These are phyloP conservation scores for Hydrolagus affinis DNA, from an alignment of 2,113 vertebrate genomes.

Conservation along the genomic window DNA sequence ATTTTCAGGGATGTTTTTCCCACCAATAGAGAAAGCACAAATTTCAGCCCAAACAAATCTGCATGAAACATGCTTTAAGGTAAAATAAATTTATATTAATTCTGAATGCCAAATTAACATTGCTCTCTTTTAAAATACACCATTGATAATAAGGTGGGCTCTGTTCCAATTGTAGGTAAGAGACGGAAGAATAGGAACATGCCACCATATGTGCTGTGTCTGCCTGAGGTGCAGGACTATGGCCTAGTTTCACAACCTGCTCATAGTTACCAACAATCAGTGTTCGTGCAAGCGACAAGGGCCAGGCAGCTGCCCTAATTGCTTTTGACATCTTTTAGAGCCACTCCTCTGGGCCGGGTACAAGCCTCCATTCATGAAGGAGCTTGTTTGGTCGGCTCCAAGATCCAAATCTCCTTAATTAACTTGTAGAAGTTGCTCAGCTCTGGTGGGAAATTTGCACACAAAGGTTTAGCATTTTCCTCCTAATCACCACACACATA, in stretches of 20 bases:
- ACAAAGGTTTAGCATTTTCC: constrained; percentile 68
- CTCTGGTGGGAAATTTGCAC: constrained; percentile 95
- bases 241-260: not conserved
- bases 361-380: constrained; percentile 89
- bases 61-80: too few relatives aligned
- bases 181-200: too few relatives aligned
- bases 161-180: too few relatives aligned
- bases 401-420: constrained; percentile 86
- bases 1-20: too few relatives aligned
- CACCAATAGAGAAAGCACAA: too few relatives aligned
- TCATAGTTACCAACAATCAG: constrained; percentile 39
- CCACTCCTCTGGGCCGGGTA: constrained; percentile 70
- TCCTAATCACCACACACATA: constrained; percentile 42
- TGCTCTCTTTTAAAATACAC: too few relatives aligned
- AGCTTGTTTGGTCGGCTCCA: constrained; percentile 76
- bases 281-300: constrained; percentile 51
- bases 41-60: too few relatives aligned
- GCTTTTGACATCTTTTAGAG: constrained; percentile 80
- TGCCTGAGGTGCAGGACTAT: too few relatives aligned
- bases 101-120: too few relatives aligned
- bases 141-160: too few relatives aligned
- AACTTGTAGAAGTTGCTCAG: constrained; percentile 72
- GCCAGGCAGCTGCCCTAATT: constrained; percentile 67
- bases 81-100: too few relatives aligned
- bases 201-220: too few relatives aligned